Percentiles rank a stretch among this genome's conserved stretches.
These are phyloP conservation scores for Lasioglossum morio DNA, from an alignment of 2,888 invertebrate genomes.

Conservation along the genomic window DNA sequence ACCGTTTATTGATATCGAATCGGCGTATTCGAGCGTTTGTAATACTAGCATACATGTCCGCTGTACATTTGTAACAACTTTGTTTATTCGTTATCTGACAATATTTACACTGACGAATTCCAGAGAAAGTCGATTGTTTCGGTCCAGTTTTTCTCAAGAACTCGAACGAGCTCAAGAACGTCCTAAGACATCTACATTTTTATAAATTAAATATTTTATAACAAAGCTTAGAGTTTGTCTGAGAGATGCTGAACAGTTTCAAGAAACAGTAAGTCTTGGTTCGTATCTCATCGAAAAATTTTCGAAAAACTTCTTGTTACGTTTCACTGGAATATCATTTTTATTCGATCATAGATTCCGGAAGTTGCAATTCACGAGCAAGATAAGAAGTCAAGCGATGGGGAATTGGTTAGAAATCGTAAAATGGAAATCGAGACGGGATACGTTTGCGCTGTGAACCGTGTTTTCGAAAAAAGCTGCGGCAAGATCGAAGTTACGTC, in stretches of 20 bases:
- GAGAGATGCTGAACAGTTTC: not conserved
- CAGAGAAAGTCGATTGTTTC: not conserved
- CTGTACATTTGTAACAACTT: not conserved
- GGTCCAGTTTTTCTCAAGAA: not conserved
- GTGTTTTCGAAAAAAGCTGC: not conserved
- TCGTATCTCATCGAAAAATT: not conserved
- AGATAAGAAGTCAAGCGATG: not conserved
- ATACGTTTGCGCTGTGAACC: not conserved
- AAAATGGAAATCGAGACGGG: not conserved
- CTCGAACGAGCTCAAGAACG: not conserved
- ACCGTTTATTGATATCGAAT: not conserved
- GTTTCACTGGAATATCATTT: not conserved
- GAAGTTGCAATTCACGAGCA: not conserved
- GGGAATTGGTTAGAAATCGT: not conserved
- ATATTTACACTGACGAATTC: not conserved
- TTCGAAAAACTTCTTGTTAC: not conserved
- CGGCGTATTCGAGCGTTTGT: not conserved
- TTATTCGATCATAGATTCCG: not conserved
- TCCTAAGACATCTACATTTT: not conserved
- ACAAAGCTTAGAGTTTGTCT: not conserved
- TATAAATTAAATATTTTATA: not conserved
- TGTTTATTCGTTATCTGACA: not conserved
- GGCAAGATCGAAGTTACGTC: not conserved
- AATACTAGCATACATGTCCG: not conserved
- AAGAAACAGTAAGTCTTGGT: not conserved